Base-by-base conservation (phyloP, 2,888 invertebrate genomes). In the Drosophila basisetae region DNA sequence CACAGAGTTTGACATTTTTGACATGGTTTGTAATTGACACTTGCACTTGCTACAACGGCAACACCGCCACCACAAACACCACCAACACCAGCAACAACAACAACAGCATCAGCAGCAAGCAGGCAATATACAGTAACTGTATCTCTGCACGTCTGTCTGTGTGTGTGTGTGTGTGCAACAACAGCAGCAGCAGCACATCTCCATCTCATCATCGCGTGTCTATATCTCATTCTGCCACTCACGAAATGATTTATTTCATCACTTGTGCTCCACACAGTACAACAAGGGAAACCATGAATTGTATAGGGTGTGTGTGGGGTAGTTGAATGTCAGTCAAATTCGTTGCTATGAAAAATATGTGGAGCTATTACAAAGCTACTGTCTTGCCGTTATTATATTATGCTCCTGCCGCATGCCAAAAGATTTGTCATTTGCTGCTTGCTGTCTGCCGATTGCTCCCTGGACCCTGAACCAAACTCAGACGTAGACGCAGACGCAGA, bases 1-100 rank as follows among this genome's bases (percentile, higher is more conserved):
- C 88, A 80, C 78, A 70, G 82, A 82, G 84, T 86, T 90, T 92
- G 91, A 91, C 91, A 91, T 83, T 91, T 92, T 91, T 92, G 89
- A 91, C 91, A 92, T 86, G 84, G 82, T 85, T 83, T 91, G 91
- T 90, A 91, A 92, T 89, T 91, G 91, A 92, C 92, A 92, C 90
- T 82, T 85, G 83, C 92, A 88, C 90, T 90, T 87, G 90, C 75
- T 73, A 70, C 78, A 85, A 50, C 71, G 65, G 25, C 61, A 65
- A 18, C 74, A 69, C 35, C 79, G 68, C 11, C 58, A 59, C 50
- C 67, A 62, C 43, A 43, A 61, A 22, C 54, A 55, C 18, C 28
- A 63, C 13, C 39, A 68, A 5, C 58, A 56, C 18, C 28, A 63
- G 16, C 37, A 68, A 11, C 58, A 56, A 0, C 56, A 53, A 6